Conservation (phyloP, 1,140 invertebrate species). For the Chironomus tepperi region DNA sequence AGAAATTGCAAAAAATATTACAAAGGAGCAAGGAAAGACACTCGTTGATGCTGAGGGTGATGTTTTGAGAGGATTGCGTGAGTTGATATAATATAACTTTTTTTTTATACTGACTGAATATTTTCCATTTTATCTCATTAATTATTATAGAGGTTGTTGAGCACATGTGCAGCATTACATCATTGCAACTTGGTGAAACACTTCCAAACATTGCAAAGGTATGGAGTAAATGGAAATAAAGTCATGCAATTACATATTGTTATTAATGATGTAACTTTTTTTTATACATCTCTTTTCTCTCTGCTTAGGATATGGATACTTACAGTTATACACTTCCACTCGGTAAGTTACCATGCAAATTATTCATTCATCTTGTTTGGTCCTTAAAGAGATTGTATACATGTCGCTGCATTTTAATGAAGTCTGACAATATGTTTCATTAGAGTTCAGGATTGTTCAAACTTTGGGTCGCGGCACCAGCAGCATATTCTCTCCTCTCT, state of each 20-base stretch:
- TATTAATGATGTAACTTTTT: not conserved
- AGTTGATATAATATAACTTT: constrained; percentile 40
- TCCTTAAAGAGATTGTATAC: not conserved
- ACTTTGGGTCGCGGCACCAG: too few species aligned
- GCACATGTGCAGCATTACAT: constrained; percentile 87
- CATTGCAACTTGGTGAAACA: constrained; percentile 85
- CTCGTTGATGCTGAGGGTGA: constrained; percentile 95
- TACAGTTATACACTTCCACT: constrained; percentile 82
- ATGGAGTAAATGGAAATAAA: not conserved
- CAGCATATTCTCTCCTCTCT: too few species aligned
- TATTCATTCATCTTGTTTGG: not conserved
- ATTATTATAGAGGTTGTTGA: constrained; percentile 82
- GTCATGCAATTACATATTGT: not conserved
- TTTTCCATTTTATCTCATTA: constrained; percentile 20
- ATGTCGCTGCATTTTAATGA: constrained; percentile 7
- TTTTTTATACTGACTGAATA: constrained; percentile 27
- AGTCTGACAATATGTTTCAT: not conserved
- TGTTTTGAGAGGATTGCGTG: constrained; percentile 91
- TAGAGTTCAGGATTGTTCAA: not conserved
- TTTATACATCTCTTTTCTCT: not conserved
- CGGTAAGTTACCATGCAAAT: constrained; percentile 45
- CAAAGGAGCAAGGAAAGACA: constrained; percentile 96
- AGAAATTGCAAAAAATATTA: constrained; percentile 85
- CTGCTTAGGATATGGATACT: constrained; percentile 73
- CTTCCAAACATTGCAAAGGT: constrained; percentile 75